Conservation (phyloP, 2,113 vertebrate genomes). For the Todiramphus chloris region DNA sequence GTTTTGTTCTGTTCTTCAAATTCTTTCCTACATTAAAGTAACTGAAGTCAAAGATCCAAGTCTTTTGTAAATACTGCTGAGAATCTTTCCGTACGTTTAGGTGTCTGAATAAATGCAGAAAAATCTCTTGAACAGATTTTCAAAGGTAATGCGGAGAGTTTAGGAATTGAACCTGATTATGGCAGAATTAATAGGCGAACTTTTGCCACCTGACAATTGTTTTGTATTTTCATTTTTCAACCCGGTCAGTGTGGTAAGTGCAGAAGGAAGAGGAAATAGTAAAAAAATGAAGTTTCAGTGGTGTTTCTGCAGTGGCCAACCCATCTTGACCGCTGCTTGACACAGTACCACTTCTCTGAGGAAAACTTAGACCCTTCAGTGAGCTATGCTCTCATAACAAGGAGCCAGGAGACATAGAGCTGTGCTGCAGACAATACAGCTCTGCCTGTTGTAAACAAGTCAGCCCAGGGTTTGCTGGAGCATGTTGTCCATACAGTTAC, state of each 20-base stretch:
- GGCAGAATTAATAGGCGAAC: not conserved
- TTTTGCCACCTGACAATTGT: not conserved
- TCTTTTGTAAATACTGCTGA: not conserved
- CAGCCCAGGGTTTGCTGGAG: not conserved
- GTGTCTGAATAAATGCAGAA: not conserved
- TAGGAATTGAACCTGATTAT: not conserved
- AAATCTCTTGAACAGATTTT: not conserved
- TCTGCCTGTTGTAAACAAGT: not conserved
- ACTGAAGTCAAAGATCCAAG: not conserved
- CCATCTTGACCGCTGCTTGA: not conserved
- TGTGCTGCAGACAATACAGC: not conserved
- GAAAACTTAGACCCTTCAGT: not conserved
- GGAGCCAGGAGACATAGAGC: not conserved
- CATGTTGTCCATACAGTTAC: rapidly evolving
- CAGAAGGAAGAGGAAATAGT: not conserved
- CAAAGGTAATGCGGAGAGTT: not conserved
- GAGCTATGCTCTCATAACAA: not conserved
- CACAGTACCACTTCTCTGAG: not conserved
- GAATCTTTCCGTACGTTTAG: not conserved
- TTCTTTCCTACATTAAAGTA: not conserved
- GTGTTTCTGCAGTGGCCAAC: not conserved
- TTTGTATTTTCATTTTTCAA: not conserved
- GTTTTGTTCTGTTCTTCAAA: not conserved
- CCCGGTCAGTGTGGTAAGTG: not conserved
- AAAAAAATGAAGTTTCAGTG: not conserved